A percentile compares a stretch with the other conserved stretches of the same genome.
These are phyloP conservation scores for Paguma larvata DNA, from an alignment of 2,797 vertebrate genomes.

Conservation along the genomic window DNA sequence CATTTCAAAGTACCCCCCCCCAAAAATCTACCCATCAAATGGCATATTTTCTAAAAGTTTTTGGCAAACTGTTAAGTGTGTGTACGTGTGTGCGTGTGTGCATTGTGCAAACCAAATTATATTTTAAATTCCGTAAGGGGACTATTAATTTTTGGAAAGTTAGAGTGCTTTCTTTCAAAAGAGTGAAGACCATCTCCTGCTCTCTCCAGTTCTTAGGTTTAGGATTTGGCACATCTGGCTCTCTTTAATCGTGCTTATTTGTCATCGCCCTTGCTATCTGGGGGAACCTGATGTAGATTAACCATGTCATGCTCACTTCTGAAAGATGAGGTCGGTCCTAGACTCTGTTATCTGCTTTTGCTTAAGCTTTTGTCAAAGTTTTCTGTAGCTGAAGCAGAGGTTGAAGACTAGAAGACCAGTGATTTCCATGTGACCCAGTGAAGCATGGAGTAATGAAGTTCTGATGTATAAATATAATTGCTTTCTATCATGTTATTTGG, in stretches of 20 bases:
- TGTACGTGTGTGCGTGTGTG: not conserved
- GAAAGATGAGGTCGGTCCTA: not conserved
- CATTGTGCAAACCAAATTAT: not conserved
- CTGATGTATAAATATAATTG: not conserved
- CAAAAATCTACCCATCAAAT: not conserved
- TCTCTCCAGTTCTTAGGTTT: not conserved
- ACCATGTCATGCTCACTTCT: not conserved
- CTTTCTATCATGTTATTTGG: not conserved
- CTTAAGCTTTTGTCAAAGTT: slow-evolving; percentile 24
- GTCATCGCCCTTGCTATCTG: slow-evolving; percentile 37
- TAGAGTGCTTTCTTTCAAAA: not conserved
- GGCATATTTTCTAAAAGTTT: not conserved
- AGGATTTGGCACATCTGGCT: slow-evolving; percentile 39
- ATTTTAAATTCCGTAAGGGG: slow-evolving; percentile 16
- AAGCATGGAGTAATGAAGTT: not conserved
- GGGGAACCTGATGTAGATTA: slow-evolving; percentile 1
- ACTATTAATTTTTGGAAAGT: not conserved
- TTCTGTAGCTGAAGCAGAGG: not conserved
- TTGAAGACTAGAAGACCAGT: not conserved
- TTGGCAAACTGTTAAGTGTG: not conserved
- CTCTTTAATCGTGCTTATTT: slow-evolving; percentile 57
- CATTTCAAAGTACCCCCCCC: not conserved
- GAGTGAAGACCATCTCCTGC: not conserved
- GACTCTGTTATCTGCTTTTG: slow-evolving; percentile 23
- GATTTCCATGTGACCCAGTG: not conserved